Conservation (phyloP, 2,113 vertebrate genomes). For the Zosterops pallidus region DNA sequence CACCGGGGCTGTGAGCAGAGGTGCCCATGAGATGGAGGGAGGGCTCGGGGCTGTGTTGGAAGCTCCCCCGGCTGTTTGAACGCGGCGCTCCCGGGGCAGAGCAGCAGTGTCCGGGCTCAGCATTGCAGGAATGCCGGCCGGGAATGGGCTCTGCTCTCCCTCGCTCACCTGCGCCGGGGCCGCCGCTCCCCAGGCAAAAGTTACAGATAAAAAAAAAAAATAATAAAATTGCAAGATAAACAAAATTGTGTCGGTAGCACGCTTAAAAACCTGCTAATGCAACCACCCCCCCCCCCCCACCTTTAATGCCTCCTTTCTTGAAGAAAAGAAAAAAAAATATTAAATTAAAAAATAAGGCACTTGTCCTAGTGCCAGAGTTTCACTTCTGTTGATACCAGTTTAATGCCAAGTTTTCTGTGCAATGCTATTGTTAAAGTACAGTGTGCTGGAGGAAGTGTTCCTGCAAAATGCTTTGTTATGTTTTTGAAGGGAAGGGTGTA, state of each 20-base stretch:
- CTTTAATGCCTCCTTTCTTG: neutral
- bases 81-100: neutral
- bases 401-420: slow-evolving; percentile 34
- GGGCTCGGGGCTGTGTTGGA: neutral
- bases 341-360: neutral
- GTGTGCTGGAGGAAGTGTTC: neutral
- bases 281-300: neutral
- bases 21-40: rapidly evolving
- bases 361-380: neutral
- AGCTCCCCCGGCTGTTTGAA: rapidly evolving
- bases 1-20: neutral
- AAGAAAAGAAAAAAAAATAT: neutral
- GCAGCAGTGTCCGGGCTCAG: neutral
- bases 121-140: neutral
- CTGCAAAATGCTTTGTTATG: neutral
- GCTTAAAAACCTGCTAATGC: neutral
- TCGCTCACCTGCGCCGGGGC: neutral
- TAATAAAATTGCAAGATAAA: neutral
- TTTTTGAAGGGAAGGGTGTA: neutral
- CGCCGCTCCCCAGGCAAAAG: neutral
- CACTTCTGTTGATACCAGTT: neutral
- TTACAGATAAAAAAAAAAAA: neutral
- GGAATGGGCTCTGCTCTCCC: neutral
- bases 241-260: neutral
- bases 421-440: neutral